Conservation (phyloP, 2,888 invertebrate genomes). For the Heteropelma amictum region DNA sequence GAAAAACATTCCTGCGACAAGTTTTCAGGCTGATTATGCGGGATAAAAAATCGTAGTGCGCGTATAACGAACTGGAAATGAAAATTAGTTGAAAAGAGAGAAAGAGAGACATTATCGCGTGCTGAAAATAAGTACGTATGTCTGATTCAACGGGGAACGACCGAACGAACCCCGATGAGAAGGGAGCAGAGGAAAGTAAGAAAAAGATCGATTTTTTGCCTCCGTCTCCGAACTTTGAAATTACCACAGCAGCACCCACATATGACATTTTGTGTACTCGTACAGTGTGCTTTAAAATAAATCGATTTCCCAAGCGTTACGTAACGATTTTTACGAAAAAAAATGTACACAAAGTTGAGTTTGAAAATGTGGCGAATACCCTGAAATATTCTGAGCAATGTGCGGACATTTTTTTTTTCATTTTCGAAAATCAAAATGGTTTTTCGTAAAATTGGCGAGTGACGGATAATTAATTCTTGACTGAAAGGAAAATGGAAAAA, state of each 20-base stretch:
- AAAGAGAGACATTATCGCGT: slow-evolving; percentile 41
- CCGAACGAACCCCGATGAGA: slow-evolving; percentile 2
- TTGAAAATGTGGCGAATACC: too few relatives aligned
- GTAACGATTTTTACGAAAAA: not conserved
- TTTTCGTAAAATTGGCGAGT: not conserved
- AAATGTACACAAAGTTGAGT: too few relatives aligned
- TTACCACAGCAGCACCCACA: slow-evolving; percentile 42
- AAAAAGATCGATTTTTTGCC: slow-evolving; percentile 46
- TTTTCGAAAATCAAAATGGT: not conserved
- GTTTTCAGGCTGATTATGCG: too few relatives aligned
- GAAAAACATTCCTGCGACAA: too few relatives aligned
- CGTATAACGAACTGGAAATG: slow-evolving; percentile 15
- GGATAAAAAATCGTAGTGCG: too few relatives aligned
- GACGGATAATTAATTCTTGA: not conserved
- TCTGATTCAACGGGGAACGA: slow-evolving; percentile 27
- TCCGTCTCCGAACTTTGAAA: slow-evolving; percentile 52
- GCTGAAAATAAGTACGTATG: slow-evolving; percentile 51
- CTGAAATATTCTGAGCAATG: too few relatives aligned
- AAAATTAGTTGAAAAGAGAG: not conserved
- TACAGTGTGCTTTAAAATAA: not conserved
- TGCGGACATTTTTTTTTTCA: too few relatives aligned
- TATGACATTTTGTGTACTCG: not conserved
- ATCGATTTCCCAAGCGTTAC: not conserved
- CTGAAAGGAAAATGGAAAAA: not conserved
- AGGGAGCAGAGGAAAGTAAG: not conserved